Evolutionary conservation across 2,113 vertebrate genomes (phyloP), one percentile per base, ranked within the genome.

Genomic region (Seriola rivoliana): DNA sequence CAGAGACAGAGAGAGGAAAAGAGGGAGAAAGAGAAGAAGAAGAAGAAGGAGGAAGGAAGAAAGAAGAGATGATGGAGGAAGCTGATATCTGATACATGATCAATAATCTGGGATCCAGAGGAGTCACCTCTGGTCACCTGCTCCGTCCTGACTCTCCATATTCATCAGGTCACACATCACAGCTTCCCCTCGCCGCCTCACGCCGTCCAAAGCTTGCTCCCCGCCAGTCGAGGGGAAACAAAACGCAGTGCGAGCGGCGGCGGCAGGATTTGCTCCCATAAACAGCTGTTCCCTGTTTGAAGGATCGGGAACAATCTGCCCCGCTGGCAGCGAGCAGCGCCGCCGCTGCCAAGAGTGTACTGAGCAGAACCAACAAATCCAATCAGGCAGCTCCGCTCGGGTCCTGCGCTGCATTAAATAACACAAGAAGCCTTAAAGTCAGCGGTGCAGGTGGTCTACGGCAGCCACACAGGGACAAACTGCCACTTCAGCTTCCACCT

Each of bases 251-350:
- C 2, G 60, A 72, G 58, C 68, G 23, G 71, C 62, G 57, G 54
- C 36, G 2, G 75, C 55, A 68, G 75, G 77, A 66, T 73, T 58
- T 54, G 38, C 63, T 75, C 67, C 73, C 76, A 71, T 67, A 75
- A 86, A 82, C 90, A 89, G 80, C 87, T 90, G 91, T 76, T 89
- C 80, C 75, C 78, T 50, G 80, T 89, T 75, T 78, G 63, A 77
- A 23, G 73, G 65, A 67, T 78, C 23, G 8, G 82, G 79, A 85
- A 70, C 88, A 88, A 84, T 91, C 77, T 76, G 82, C n/a, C 75
- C 60, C 34, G 44, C 85, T 88, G 86, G 88, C 81, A 85, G 81
- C 23, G 23, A 25, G 59, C 14, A 42, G 59, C 0, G 54, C 25
- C 46, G 25, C 1, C 34, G 1, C 4, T 72, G 81, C 78, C 88